Evolutionary conservation across 1,140 invertebrate species (phyloP), one percentile per base, ranked within the genome.

Genomic region (Arctopsyche grandis): DNA sequence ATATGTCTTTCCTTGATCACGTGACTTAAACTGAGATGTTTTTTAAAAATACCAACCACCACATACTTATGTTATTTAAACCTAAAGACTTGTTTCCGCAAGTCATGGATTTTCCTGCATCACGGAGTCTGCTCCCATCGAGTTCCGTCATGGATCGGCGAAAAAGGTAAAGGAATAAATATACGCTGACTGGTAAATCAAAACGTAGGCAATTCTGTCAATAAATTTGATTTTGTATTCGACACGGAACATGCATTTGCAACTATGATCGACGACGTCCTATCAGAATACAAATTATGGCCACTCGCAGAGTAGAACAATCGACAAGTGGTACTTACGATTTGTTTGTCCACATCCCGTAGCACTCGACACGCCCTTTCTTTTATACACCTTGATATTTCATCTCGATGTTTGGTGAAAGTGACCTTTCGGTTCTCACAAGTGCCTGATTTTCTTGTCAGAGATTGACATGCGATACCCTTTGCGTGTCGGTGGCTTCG

Each of bases 401-500:
- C 12, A 52, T 16, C 12, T 14, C 10, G 48, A 52, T 52, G 48
- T 52, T 14, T 52, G 16, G 48, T 52, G 48, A 52, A 52, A 52
- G 48, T 52, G 48, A 52, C 48, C 48, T 52, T 52, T 52, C 16
- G 3, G 48, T 52, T 52, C 48, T 52, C 16, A 52, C 16, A 52
- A 52, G 16, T 16, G 48, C 16, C 48, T 16, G 48, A 52, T 52
- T 52, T 52, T 52, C 48, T 52, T 52, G 10, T 12, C 12, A 1
- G 10, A 52, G 48, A 52, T 52, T 52, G 48, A 52, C 48, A 52
- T 12, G 48, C 48, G 48, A 52, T 52, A 52, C 48, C 48, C 48
- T 52, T 52, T 52, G 48, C 48, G 10, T 16, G 48, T 14, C 48
- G 16, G 48, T 52, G 48, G 48, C 48, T 52, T 52, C 48, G 48